phyloP scores from a whole-genome alignment of 1,140 invertebrate species.

The Aphaenogaster floridana region DNA sequence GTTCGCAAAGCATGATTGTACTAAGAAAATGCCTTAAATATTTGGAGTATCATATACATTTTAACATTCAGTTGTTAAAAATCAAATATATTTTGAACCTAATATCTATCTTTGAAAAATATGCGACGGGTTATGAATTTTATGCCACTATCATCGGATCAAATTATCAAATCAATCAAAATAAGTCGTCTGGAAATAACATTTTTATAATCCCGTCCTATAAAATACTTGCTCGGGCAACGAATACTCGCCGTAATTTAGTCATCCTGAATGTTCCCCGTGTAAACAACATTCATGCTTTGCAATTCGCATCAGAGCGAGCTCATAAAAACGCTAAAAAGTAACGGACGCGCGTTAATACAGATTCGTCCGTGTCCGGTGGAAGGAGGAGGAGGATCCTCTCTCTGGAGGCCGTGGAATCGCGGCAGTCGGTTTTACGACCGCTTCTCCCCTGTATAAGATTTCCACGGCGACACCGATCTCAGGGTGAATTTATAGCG shows the following conservation, averaged over 20 bases:
- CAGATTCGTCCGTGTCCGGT: slow-evolving; percentile 49
- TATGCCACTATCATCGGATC: slow-evolving; percentile 24
- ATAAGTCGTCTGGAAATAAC: slow-evolving; percentile 38
- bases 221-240: slow-evolving; percentile 42
- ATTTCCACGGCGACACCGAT: slow-evolving; percentile 75
- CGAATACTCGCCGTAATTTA: slow-evolving; percentile 52
- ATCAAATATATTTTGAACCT: background rate
- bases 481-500: slow-evolving; percentile 82
- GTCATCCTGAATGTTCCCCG: slow-evolving; percentile 38
- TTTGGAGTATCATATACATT: background rate
- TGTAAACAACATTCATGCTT: slow-evolving; percentile 59
- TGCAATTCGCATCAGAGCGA: slow-evolving; percentile 40
- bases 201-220: slow-evolving; percentile 59
- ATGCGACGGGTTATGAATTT: background rate
- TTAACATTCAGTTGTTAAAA: slow-evolving; percentile 1
- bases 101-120: background rate
- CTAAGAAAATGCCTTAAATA: slow-evolving; percentile 3
- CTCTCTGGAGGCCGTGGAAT: slow-evolving; percentile 60
- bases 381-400: slow-evolving; percentile 25
- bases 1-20: slow-evolving; percentile 44
- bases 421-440: slow-evolving; percentile 81
- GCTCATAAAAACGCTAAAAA: slow-evolving; percentile 64
- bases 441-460: slow-evolving; percentile 68
- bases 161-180: slow-evolving; percentile 34
- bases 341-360: slow-evolving; percentile 60